Evolutionary conservation across 2,888 invertebrate species (phyloP), one percentile per base, ranked within the genome.

Genomic region (Hedychridium roseum): DNA sequence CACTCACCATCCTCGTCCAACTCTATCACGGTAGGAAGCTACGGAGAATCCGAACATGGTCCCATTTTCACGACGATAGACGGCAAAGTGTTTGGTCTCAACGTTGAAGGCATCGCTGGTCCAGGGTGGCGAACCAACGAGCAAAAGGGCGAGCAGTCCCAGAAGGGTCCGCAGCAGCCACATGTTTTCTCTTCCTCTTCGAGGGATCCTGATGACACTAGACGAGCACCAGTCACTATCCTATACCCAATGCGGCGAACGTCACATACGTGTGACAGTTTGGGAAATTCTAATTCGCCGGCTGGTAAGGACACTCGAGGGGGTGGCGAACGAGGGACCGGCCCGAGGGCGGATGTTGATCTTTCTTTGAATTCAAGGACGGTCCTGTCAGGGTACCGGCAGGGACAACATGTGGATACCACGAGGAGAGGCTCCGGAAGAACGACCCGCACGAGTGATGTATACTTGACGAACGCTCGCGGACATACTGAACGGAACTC

Each of bases 21-120:
- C 45, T 20, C 35, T 53, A 52, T 76, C 76, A 16, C 74, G 68
- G 58, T 77, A 74, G 43, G 68, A 68, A 7, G 76, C 70, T 15
- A 78, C 76, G 1, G 78, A 69, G 47, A 74, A 78, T 30, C 78
- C 78, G 42, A 78, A 78, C 78, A 78, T 78, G 34, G 73, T 76
- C 0, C 18, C 40, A 7, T 46, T 54, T 26, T 72, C 71, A 28
- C 48, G 53, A 2, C 44, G 64, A 45, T 76, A 76, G 46, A 70
- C 57, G 14, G 78, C 66, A 36, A 72, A 77, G 40, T 78, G 70
- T 46, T 63, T 71, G 12, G 74, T 73, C 51, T 78, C 78, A 30
- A 78, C 58, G 46, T 78, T 78, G 49, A 76, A 78, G 12, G 63
- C 69, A 9, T 68, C 57, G 32, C 50, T 54, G 30, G 34, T 51